These are phyloP conservation scores for Cotesia typhae DNA, from an alignment of 1,140 invertebrate genomes.

Conservation along the genomic window DNA sequence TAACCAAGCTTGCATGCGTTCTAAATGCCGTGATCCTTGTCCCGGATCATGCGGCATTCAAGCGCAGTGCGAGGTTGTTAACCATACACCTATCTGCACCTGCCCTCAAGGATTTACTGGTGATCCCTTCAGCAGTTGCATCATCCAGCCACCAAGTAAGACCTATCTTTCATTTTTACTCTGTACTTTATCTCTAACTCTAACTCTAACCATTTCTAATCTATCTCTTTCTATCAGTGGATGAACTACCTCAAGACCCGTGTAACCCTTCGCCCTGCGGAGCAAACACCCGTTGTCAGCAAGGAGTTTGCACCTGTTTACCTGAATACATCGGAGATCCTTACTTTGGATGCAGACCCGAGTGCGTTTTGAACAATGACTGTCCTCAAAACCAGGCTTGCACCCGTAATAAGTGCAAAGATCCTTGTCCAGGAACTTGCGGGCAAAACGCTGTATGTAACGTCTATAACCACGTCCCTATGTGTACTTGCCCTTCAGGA, in stretches of 20 bases:
- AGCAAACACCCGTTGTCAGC: slow-evolving; percentile 69
- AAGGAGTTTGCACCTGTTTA: slow-evolving; percentile 72
- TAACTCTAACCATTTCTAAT: not conserved
- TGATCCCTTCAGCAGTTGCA: slow-evolving; percentile 76
- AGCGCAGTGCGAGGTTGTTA: slow-evolving; percentile 73
- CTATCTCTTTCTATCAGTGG: slow-evolving; percentile 20
- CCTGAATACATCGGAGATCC: slow-evolving; percentile 76
- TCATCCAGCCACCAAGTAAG: slow-evolving; percentile 53
- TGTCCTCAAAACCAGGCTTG: slow-evolving; percentile 76
- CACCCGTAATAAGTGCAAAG: slow-evolving; percentile 73
- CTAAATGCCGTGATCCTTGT: slow-evolving; percentile 75
- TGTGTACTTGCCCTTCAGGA: slow-evolving; percentile 73
- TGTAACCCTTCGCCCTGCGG: slow-evolving; percentile 78
- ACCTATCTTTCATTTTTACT: not conserved
- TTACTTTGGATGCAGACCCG: slow-evolving; percentile 74
- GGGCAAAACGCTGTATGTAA: slow-evolving; percentile 73
- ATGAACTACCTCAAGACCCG: slow-evolving; percentile 62
- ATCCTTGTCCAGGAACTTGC: slow-evolving; percentile 76
- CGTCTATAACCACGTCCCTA: slow-evolving; percentile 75
- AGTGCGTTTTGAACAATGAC: slow-evolving; percentile 76
- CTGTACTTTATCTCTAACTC: too few species aligned
- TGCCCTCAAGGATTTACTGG: slow-evolving; percentile 75
- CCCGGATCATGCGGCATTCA: slow-evolving; percentile 72
- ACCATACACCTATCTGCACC: slow-evolving; percentile 77
- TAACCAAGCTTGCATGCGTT: slow-evolving; percentile 72